Evolutionary conservation across 2,888 invertebrate genomes (phyloP).

Genomic region (Tiliacea citrago): DNA sequence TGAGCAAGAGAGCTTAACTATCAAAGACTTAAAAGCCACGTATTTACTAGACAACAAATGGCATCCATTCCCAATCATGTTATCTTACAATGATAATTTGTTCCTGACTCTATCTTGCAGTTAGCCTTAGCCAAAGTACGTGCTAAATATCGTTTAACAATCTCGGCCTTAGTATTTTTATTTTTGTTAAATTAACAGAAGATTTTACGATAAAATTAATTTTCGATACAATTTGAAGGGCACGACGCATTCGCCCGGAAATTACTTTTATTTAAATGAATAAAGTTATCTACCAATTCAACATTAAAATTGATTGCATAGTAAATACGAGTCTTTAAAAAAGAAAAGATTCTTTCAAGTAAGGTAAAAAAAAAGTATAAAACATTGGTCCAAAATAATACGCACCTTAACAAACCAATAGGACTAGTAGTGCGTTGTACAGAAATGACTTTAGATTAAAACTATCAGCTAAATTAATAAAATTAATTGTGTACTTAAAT

Average conservation of each 20-base stretch:
- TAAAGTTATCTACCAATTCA: neutral
- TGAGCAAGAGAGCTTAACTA: slow-evolving; percentile 62
- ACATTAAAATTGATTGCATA: neutral
- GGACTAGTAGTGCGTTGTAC: slow-evolving; percentile 73
- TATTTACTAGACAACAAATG: slow-evolving; percentile 22
- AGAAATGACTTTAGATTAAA: slow-evolving; percentile 54
- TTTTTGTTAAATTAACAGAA: neutral
- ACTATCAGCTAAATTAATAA: slow-evolving; percentile 58
- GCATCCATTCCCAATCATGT: neutral
- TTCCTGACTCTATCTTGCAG: neutral
- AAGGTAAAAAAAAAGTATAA: slow-evolving; percentile 35
- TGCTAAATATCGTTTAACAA: too few species aligned
- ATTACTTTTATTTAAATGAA: neutral
- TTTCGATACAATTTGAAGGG: neutral
- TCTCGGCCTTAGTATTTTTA: too few species aligned
- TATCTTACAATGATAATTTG: too few species aligned
- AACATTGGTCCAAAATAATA: slow-evolving; percentile 49
- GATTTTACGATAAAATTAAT: neutral
- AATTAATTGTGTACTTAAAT: slow-evolving; percentile 33
- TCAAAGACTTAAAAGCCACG: slow-evolving; percentile 23
- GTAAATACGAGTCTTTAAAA: neutral
- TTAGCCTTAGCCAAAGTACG: too few species aligned
- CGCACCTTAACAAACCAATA: slow-evolving; percentile 63
- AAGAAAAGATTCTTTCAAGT: slow-evolving; percentile 23
- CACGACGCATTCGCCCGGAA: neutral